Conservation (phyloP, 2,888 invertebrate species). For the Rugalucina vietnamica region DNA sequence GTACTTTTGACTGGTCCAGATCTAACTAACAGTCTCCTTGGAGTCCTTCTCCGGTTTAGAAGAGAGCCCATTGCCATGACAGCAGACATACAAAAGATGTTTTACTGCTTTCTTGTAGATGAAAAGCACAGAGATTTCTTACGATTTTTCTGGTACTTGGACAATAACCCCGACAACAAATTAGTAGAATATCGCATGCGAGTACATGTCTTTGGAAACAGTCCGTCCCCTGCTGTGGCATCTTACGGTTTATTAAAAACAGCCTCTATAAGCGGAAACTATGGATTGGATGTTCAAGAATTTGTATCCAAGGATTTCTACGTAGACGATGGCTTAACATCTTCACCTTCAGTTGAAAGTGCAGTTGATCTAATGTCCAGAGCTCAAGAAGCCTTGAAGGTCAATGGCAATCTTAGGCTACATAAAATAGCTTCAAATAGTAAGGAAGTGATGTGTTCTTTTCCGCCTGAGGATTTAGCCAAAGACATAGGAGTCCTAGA, state of each 20-base stretch:
- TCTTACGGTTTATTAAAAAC: slow-evolving; percentile 32
- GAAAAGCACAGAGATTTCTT: slow-evolving; percentile 50
- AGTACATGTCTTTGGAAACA: slow-evolving; percentile 22
- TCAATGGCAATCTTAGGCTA: slow-evolving; percentile 21
- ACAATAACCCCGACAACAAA: slow-evolving; percentile 42
- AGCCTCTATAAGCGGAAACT: slow-evolving; percentile 8
- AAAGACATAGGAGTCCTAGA: slow-evolving; percentile 23
- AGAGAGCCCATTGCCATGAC: slow-evolving; percentile 39
- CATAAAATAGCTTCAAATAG: slow-evolving; percentile 6
- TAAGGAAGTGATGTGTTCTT: slow-evolving; percentile 25
- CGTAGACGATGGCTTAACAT: slow-evolving; percentile 8
- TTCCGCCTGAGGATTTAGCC: slow-evolving; percentile 49
- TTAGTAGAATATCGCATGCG: slow-evolving; percentile 42
- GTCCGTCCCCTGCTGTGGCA: slow-evolving; percentile 30
- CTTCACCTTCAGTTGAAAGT: not conserved
- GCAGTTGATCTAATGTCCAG: not conserved
- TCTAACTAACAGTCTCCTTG: slow-evolving; percentile 28
- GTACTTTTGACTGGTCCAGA: slow-evolving; percentile 23
- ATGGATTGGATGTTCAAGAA: slow-evolving; percentile 1
- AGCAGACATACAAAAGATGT: slow-evolving; percentile 60
- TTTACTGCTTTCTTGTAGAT: slow-evolving; percentile 48
- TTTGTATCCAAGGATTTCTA: slow-evolving; percentile 4
- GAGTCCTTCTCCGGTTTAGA: slow-evolving; percentile 48
- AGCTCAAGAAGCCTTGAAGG: not conserved
- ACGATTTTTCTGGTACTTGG: slow-evolving; percentile 55